Evolutionary conservation across 2,113 vertebrate genomes (phyloP).

Genomic region (rat (Rattus norvegicus)): DNA sequence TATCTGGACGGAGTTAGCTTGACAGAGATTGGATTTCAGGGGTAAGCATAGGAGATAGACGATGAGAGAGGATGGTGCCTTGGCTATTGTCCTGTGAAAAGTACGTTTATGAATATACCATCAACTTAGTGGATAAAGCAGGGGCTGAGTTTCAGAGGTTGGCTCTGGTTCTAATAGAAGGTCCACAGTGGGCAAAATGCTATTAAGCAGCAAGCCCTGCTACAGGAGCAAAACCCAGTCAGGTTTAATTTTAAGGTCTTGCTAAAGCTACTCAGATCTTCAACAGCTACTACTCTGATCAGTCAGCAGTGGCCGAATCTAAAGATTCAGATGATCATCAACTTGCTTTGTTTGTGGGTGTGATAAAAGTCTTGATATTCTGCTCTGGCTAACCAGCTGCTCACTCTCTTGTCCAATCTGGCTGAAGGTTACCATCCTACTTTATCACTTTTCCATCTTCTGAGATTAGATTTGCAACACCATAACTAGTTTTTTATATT

Average conservation of each 20-base stretch:
- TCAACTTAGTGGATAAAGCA: background rate
- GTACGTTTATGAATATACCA: background rate
- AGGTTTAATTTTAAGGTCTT: background rate
- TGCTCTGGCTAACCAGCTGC: background rate
- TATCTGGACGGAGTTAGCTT: background rate
- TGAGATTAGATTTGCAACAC: background rate
- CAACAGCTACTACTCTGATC: background rate
- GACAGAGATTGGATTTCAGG: background rate
- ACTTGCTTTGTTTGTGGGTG: background rate
- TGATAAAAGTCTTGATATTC: background rate
- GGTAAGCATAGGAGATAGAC: background rate
- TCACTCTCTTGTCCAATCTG: background rate
- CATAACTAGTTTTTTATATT: background rate
- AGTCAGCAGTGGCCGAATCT: background rate
- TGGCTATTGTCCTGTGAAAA: background rate
- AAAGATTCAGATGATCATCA: background rate
- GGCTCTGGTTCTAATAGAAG: background rate
- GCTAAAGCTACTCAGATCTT: background rate
- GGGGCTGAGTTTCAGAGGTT: background rate
- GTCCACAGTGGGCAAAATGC: background rate
- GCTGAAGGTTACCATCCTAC: no score
- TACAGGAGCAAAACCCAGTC: background rate
- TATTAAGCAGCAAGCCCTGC: background rate
- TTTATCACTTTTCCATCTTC: fast-evolving
- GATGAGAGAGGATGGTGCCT: background rate